phyloP scores from a whole-genome alignment of 2,113 vertebrate genomes.

The Platichthys stellatus region DNA sequence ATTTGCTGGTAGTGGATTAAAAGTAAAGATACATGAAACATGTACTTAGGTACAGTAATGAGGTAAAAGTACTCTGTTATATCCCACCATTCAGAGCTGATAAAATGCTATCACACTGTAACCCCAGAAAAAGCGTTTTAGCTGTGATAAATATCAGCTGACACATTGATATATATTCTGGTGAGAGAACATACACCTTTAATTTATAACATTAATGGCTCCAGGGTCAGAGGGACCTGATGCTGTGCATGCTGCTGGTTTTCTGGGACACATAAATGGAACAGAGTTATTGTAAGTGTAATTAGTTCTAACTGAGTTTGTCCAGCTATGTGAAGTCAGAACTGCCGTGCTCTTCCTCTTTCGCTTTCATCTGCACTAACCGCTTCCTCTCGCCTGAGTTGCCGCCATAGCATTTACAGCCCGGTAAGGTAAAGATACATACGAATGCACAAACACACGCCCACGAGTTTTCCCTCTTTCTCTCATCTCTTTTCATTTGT shows the following conservation, averaged over 20 bases:
- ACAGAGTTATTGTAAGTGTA: neutral
- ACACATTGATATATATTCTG: neutral
- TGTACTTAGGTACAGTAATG: too few species aligned
- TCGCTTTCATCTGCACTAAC: constrained; percentile 3
- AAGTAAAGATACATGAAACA: too few species aligned
- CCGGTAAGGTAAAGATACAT: constrained; percentile 10
- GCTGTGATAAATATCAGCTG: neutral
- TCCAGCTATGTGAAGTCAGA: neutral
- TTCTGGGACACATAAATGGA: neutral
- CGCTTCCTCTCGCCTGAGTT: neutral
- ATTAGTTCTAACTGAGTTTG: neutral
- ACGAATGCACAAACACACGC: neutral
- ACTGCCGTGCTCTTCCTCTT: neutral
- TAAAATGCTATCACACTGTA: neutral
- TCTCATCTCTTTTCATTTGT: constrained; percentile 29
- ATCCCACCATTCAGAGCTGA: neutral
- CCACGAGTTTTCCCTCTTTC: constrained; percentile 8
- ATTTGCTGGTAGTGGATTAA: too few species aligned
- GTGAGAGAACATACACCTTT: neutral
- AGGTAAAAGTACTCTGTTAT: too few species aligned
- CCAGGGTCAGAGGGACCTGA: neutral
- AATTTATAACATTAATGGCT: neutral
- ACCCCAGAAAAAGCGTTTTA: neutral
- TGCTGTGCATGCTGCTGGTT: neutral
- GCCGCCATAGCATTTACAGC: neutral